Evolutionary conservation across 2,797 vertebrate genomes (phyloP).

Genomic region (Lycodopsis pacificus): DNA sequence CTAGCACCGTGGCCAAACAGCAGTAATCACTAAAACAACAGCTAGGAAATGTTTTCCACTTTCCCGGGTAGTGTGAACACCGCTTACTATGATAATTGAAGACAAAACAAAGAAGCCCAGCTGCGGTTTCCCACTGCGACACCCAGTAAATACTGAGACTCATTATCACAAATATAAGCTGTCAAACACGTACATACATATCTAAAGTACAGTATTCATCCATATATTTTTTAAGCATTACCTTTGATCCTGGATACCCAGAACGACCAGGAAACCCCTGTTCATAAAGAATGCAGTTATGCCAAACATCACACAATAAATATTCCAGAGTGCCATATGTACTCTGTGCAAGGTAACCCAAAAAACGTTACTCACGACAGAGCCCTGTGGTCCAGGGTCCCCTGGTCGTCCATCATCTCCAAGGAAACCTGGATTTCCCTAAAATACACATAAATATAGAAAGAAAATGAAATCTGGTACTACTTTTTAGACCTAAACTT

Average conservation of each 20-base stretch:
- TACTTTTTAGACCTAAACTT: not conserved
- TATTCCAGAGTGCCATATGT: not conserved
- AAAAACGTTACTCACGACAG: slow-evolving; percentile 44
- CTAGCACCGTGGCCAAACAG: not conserved
- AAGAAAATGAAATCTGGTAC: not conserved
- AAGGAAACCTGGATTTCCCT: slow-evolving; percentile 56
- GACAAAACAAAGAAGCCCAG: not conserved
- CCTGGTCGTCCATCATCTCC: slow-evolving; percentile 54
- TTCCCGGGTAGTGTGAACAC: not conserved
- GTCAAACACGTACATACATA: not conserved
- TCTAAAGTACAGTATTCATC: not conserved
- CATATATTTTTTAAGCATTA: slow-evolving; percentile 24
- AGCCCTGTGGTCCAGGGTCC: slow-evolving; percentile 40
- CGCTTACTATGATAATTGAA: not conserved
- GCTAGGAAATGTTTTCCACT: not conserved
- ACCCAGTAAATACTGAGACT: not conserved
- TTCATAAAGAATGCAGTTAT: slow-evolving; percentile 25
- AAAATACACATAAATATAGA: not conserved
- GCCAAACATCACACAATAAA: slow-evolving; percentile 2
- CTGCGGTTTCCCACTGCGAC: not conserved
- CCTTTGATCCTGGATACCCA: slow-evolving; percentile 69
- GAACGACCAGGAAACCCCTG: slow-evolving; percentile 52
- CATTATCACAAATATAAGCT: not conserved
- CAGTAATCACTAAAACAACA: not conserved
- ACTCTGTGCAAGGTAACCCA: not conserved